These are phyloP conservation scores for Tragelaphus buxtoni DNA, from an alignment of 2,113 vertebrate genomes.

Conservation along the genomic window DNA sequence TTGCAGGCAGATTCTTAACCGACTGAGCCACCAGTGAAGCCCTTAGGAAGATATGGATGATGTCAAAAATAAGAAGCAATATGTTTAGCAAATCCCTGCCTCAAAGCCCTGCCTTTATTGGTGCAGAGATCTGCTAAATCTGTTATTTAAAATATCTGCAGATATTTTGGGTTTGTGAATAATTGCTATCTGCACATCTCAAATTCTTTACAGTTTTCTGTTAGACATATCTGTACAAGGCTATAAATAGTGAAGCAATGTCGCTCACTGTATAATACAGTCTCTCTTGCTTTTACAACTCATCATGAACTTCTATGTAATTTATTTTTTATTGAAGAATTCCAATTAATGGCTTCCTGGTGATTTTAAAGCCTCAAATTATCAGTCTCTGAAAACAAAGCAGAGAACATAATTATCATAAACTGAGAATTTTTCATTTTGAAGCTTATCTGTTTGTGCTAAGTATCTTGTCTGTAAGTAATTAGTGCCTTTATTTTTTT, in stretches of 20 bases:
- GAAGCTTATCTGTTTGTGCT: conserved; percentile 92
- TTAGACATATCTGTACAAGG: conserved; percentile 76
- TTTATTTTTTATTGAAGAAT: conserved; percentile 93
- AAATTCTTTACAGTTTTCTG: conserved; percentile 82
- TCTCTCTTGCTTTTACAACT: conserved; percentile 88
- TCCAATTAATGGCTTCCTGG: conserved; percentile 93
- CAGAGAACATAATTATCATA: conserved; percentile 92
- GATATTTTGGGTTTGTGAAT: conserved; percentile 77
- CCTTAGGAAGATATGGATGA: conserved; percentile 63
- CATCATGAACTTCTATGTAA: conserved; percentile 90
- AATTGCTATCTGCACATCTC: conserved; percentile 83
- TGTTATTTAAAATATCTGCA: conserved; percentile 82
- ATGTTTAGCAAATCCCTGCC: conserved; percentile 68
- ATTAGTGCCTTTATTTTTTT: conserved; percentile 89
- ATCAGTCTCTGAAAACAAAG: conserved; percentile 91
- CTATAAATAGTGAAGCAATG: conserved; percentile 84
- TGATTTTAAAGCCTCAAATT: conserved; percentile 92
- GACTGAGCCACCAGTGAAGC: neutral
- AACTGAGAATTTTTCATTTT: conserved; percentile 91
- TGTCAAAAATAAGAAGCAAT: conserved; percentile 75
- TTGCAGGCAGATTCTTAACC: neutral
- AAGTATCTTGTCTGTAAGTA: conserved; percentile 91
- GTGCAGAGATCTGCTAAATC: conserved; percentile 77
- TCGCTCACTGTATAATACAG: conserved; percentile 85
- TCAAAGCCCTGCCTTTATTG: conserved; percentile 77